phyloP scores from a whole-genome alignment of 2,888 invertebrate species.

The Watsonalla binaria region DNA sequence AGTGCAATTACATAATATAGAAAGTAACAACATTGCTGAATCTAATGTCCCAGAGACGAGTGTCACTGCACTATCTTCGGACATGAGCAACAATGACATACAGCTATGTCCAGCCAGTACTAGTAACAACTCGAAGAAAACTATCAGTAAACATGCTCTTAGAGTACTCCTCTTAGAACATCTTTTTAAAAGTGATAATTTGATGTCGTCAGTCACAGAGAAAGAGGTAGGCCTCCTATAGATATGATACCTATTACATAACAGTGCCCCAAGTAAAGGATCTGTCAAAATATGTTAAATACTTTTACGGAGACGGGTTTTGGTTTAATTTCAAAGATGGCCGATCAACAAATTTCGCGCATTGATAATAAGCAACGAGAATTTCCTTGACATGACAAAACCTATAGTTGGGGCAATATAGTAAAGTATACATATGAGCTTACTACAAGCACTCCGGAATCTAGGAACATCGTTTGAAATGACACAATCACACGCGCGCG shows the following conservation, averaged over 20 bases:
- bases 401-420: too few relatives aligned
- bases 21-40: constrained; percentile 24
- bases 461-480: too few relatives aligned
- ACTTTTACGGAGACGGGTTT: constrained; percentile 2
- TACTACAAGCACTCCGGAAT: too few relatives aligned
- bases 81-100: constrained; percentile 33
- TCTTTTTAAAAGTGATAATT: constrained; percentile 43
- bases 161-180: constrained; percentile 56
- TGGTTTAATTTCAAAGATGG: background rate
- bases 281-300: too few relatives aligned
- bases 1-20: constrained; percentile 25
- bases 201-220: constrained; percentile 30
- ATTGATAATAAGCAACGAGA: too few relatives aligned
- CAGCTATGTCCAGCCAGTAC: constrained; percentile 21
- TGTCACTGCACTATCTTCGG: constrained; percentile 22
- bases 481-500: too few relatives aligned
- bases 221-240: constrained; percentile 51
- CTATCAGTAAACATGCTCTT: constrained; percentile 46
- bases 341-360: too few relatives aligned
- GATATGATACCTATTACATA: too few relatives aligned
- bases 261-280: too few relatives aligned
- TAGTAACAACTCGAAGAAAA: constrained; percentile 33
- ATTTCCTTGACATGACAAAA: too few relatives aligned
- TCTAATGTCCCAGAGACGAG: constrained; percentile 20
- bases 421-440: too few relatives aligned